Evolutionary conservation across 2,797 vertebrate genomes (phyloP).

Genomic region (Selene dorsalis): DNA sequence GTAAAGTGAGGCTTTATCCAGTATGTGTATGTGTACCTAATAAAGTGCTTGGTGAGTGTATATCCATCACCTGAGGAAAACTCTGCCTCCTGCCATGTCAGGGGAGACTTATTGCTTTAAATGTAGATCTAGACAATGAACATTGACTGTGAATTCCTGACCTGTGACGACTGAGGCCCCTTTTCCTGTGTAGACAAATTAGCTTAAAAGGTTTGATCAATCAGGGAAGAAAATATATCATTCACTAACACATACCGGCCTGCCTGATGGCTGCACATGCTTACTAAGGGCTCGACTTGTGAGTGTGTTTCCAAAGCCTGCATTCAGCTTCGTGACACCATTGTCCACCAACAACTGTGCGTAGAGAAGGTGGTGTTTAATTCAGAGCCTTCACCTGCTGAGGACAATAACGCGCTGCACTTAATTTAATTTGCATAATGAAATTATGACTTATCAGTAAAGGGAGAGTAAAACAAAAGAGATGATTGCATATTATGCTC

Average conservation of each 20-base stretch:
- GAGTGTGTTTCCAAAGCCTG: conserved; percentile 4
- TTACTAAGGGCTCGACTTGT: conserved; percentile 11
- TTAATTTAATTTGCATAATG: conserved; percentile 65
- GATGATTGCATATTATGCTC: conserved; percentile 60
- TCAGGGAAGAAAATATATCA: conserved; percentile 51
- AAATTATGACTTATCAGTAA: conserved; percentile 60
- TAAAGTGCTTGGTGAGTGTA: background rate
- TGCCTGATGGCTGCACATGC: conserved; percentile 5
- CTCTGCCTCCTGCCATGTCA: background rate
- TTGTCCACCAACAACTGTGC: background rate
- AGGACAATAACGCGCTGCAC: conserved; percentile 47
- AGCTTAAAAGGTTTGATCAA: conserved; percentile 69
- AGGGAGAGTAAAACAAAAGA: conserved; percentile 45
- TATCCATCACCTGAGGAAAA: conserved; percentile 10
- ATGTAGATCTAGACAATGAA: conserved; percentile 12
- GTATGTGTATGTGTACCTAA: background rate
- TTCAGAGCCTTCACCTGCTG: conserved; percentile 12
- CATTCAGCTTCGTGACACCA: background rate
- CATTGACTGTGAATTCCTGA: conserved; percentile 16
- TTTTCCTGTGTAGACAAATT: conserved; percentile 45
- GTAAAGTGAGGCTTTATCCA: background rate
- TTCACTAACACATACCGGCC: conserved; percentile 6
- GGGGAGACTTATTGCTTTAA: conserved; percentile 43
- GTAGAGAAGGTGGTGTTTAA: background rate
- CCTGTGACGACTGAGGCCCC: background rate